phyloP scores from a whole-genome alignment of 2,888 invertebrate species.

The Cerastoderma edule region DNA sequence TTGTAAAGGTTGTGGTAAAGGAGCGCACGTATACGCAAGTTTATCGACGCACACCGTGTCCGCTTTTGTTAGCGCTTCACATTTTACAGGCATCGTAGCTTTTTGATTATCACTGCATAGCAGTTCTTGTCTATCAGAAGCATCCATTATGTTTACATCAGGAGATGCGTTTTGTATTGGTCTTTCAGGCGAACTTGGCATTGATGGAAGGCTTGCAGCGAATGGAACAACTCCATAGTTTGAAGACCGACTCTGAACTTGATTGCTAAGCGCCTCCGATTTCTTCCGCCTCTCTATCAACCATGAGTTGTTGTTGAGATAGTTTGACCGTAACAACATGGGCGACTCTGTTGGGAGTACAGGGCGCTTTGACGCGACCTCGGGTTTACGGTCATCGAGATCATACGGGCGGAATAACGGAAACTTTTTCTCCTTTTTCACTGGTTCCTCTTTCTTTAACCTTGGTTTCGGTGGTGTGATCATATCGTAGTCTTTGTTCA shows the following conservation, averaged over 20 bases:
- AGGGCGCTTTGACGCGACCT: slow-evolving; percentile 7
- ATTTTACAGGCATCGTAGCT: background rate
- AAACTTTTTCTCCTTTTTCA: slow-evolving; percentile 35
- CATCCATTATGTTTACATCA: too few species aligned
- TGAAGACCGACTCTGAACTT: background rate
- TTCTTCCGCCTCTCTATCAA: slow-evolving; percentile 50
- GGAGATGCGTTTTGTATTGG: too few species aligned
- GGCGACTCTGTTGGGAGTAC: slow-evolving; percentile 45
- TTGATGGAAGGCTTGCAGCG: too few species aligned
- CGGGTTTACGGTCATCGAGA: slow-evolving; percentile 39
- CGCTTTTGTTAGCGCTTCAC: background rate
- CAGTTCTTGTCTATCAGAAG: too few species aligned
- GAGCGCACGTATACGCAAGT: background rate
- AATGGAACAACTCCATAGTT: background rate
- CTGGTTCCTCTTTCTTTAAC: background rate
- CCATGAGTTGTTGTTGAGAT: slow-evolving; percentile 41
- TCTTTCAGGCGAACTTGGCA: too few species aligned
- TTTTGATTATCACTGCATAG: too few species aligned
- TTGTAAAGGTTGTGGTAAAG: slow-evolving; percentile 23
- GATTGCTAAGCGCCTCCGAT: slow-evolving; percentile 33
- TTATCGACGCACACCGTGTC: background rate
- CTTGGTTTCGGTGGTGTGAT: slow-evolving; percentile 48
- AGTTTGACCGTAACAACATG: slow-evolving; percentile 51
- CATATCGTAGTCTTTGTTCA: slow-evolving; percentile 49
- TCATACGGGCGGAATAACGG: slow-evolving; percentile 56